Conservation (phyloP, 2,113 vertebrate genomes). For the Caloenas nicobarica region DNA sequence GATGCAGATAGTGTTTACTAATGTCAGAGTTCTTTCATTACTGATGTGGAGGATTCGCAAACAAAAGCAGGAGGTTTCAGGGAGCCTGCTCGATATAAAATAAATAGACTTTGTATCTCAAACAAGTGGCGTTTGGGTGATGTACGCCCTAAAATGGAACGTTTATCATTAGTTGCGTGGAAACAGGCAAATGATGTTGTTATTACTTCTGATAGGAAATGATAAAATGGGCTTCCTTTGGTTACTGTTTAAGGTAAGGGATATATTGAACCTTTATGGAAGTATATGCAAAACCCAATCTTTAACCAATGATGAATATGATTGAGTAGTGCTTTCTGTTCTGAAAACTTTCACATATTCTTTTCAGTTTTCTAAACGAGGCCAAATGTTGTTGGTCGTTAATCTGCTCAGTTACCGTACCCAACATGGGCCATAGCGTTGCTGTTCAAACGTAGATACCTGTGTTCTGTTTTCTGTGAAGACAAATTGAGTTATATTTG, state of each 20-base stretch:
- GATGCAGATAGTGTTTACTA: background rate
- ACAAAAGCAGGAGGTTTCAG: background rate
- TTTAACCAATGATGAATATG: background rate
- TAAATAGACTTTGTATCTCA: background rate
- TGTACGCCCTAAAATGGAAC: fast-evolving
- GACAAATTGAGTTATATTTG: background rate
- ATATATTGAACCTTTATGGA: background rate
- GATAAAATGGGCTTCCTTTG: background rate
- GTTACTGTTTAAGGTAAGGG: background rate
- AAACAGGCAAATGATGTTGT: background rate
- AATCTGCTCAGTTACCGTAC: background rate
- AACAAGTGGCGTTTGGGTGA: background rate
- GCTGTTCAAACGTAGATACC: background rate
- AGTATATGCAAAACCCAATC: background rate
- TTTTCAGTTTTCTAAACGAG: background rate
- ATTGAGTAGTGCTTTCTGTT: background rate
- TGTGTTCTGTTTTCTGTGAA: background rate
- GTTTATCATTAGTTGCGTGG: background rate
- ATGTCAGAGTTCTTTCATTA: background rate
- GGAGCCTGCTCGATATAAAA: background rate
- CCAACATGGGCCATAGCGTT: background rate
- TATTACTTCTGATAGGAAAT: background rate
- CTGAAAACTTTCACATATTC: background rate
- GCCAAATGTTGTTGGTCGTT: background rate
- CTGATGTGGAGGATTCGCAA: background rate